phyloP scores from a whole-genome alignment of 2,888 invertebrate species.

The Nysson spinosus region DNA sequence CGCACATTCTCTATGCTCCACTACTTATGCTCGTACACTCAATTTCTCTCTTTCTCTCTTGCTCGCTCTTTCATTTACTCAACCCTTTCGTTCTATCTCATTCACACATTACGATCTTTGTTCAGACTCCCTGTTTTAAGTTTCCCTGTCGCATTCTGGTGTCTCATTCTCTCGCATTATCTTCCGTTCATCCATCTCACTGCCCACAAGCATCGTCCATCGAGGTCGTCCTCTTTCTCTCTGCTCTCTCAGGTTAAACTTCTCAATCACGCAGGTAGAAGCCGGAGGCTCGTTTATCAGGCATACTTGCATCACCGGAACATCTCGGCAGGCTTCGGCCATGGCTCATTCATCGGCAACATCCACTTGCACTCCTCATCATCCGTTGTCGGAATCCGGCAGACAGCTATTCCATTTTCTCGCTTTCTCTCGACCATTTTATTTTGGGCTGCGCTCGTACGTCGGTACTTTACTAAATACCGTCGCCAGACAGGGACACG shows the following conservation, averaged over 20 bases:
- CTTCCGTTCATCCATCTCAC: conserved; percentile 37
- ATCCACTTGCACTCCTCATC: conserved; percentile 67
- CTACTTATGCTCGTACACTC: conserved; percentile 5
- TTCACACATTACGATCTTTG: conserved; percentile 7
- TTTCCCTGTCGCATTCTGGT: conserved; percentile 38
- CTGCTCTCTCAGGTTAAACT: conserved; percentile 46
- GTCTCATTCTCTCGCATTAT: conserved; percentile 31
- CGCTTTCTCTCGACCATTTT: conserved; percentile 46
- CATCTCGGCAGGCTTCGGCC: conserved; percentile 52
- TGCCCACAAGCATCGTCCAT: conserved; percentile 52
- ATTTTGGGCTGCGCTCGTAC: conserved; percentile 55
- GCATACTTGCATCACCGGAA: conserved; percentile 61
- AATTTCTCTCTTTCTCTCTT: conserved; percentile 18
- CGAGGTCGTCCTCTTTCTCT: conserved; percentile 53
- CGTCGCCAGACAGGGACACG: conserved; percentile 69
- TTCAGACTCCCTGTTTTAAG: conserved; percentile 27
- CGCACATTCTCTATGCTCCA: conserved; percentile 15
- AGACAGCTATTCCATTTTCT: conserved; percentile 53
- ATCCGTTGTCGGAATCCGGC: conserved; percentile 63
- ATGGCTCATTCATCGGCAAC: conserved; percentile 67
- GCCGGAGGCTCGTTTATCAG: conserved; percentile 54
- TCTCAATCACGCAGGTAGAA: conserved; percentile 60
- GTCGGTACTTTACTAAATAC: conserved; percentile 59
- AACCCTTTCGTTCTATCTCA: neutral
- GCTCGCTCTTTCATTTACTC: conserved; percentile 24